Evolutionary conservation across 2,797 vertebrate genomes (phyloP).

Genomic region (Falco peregrinus): DNA sequence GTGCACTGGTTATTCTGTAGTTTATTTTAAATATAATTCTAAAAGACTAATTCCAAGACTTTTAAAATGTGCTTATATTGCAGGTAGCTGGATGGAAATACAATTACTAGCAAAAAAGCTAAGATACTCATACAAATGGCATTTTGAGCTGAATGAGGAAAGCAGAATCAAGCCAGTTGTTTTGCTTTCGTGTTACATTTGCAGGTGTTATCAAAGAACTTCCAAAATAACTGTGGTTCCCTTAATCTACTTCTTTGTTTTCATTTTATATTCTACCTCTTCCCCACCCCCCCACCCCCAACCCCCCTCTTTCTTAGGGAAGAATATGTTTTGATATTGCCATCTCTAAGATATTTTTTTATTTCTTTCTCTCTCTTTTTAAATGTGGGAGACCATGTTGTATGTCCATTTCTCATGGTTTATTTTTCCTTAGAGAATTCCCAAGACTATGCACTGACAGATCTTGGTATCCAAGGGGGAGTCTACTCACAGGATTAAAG

Average conservation of each 20-base stretch:
- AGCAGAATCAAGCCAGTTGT: background rate
- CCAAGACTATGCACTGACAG: conserved; percentile 79
- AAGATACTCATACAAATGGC: background rate
- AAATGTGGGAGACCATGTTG: conserved; percentile 71
- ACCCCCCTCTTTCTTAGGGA: conserved; percentile 30
- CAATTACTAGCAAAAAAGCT: background rate
- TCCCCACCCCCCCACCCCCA: background rate
- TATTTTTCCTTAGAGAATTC: conserved; percentile 80
- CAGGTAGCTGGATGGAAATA: background rate
- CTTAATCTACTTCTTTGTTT: conserved; percentile 9
- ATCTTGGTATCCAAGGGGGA: conserved; percentile 83
- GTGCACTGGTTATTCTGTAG: background rate
- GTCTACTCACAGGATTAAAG: conserved; percentile 83
- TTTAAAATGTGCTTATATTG: background rate
- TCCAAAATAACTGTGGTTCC: background rate
- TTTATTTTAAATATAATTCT: background rate
- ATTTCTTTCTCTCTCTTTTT: conserved; percentile 49
- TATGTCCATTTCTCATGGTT: conserved; percentile 75
- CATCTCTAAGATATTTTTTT: conserved; percentile 29
- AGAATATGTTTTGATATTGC: conserved; percentile 59
- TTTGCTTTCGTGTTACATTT: background rate
- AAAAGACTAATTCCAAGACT: background rate
- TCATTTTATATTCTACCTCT: conserved; percentile 7
- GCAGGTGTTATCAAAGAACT: background rate
- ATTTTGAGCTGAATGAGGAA: background rate